phyloP scores from a whole-genome alignment of 2,113 vertebrate genomes.

The Lagopus leucura region DNA sequence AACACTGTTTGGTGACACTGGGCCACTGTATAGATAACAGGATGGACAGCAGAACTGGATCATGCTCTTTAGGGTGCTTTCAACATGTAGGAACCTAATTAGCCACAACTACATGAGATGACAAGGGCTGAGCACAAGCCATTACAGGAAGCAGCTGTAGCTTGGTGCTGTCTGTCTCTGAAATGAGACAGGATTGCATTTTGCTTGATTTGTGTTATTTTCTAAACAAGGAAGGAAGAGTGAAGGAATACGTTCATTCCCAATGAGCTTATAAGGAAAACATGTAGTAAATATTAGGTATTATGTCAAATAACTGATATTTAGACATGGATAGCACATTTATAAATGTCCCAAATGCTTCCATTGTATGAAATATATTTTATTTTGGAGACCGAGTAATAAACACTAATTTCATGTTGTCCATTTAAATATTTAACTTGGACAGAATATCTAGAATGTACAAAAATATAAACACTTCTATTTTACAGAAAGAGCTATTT shows the following conservation, averaged over 20 bases:
- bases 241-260: neutral
- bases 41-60: neutral
- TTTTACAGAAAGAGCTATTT: neutral
- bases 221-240: constrained; percentile 1
- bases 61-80: neutral
- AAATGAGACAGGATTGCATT: neutral
- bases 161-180: neutral
- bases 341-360: neutral
- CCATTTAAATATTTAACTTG: constrained; percentile 28
- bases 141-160: neutral
- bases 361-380: neutral
- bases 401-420: neutral
- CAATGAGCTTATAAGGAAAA: neutral
- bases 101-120: neutral
- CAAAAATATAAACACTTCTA: neutral
- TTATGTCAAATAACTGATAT: neutral
- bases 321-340: neutral
- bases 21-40: neutral
- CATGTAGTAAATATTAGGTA: neutral
- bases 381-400: neutral
- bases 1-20: neutral
- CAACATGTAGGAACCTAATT: neutral
- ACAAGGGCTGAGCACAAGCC: neutral
- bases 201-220: neutral
- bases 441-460: neutral